Evolutionary conservation across 2,113 vertebrate genomes (phyloP).

Genomic region (Anthoscopus minutus): DNA sequence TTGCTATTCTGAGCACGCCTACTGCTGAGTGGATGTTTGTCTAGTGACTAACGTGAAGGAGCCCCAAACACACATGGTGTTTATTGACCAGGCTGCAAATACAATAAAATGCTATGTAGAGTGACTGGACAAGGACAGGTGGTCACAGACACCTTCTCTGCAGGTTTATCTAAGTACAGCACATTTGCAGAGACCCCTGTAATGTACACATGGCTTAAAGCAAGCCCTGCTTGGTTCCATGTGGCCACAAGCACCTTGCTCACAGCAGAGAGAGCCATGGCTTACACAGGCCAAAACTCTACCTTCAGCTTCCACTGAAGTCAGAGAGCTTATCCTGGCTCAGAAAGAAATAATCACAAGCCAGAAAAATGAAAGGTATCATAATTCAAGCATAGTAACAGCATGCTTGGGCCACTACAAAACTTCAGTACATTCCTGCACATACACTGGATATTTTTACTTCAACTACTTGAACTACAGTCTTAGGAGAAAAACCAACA

Average conservation of each 20-base stretch:
- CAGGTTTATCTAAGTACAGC: background rate
- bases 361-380: background rate
- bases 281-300: background rate
- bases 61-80: background rate
- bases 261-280: background rate
- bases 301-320: background rate
- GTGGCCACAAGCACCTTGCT: background rate
- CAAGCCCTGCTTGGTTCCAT: background rate
- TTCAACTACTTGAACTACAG: background rate
- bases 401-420: background rate
- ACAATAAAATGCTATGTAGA: background rate
- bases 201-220: background rate
- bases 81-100: background rate
- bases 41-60: background rate
- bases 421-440: background rate
- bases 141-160: background rate
- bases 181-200: background rate
- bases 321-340: background rate
- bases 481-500: background rate
- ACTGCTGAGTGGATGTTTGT: background rate
- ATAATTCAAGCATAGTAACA: background rate
- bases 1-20: background rate
- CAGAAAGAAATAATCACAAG: background rate
- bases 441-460: background rate
- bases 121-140: background rate